A percentile compares a stretch with the other conserved stretches of the same genome.
Evolutionary conservation across 1,140 invertebrate species (phyloP).

Genomic region (Orchestia grillus): DNA sequence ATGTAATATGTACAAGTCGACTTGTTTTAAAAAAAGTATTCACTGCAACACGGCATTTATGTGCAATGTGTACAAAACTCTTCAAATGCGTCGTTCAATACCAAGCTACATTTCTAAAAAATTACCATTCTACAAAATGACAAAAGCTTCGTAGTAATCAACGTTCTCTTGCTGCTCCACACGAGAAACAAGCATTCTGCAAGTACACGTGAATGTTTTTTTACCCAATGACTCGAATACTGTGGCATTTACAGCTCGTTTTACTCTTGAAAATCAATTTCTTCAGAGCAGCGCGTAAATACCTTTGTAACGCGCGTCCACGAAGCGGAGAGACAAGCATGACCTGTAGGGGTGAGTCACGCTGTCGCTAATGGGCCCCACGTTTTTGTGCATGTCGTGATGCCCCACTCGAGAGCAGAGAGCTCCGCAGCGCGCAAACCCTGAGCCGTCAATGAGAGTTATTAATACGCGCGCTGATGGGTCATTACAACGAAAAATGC

Average conservation of each 20-base stretch:
- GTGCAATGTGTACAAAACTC: neutral
- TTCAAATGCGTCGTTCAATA: neutral
- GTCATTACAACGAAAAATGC: neutral
- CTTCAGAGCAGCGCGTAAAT: neutral
- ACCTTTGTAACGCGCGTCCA: neutral
- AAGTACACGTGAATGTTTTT: neutral
- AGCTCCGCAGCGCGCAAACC: neutral
- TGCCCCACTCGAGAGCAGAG: neutral
- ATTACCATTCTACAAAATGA: neutral
- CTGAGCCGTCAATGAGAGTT: neutral
- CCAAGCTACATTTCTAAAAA: neutral
- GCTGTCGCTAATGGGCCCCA: neutral
- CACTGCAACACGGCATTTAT: too few species aligned
- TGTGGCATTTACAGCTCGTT: neutral
- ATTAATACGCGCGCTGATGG: neutral
- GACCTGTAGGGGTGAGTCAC: neutral
- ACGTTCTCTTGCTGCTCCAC: neutral
- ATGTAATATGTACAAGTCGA: neutral
- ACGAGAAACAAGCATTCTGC: neutral
- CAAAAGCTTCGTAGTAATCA: neutral
- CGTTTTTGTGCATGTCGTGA: neutral
- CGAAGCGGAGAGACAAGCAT: neutral
- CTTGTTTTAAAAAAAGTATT: neutral
- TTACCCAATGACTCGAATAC: neutral
- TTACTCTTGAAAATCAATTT: neutral